phyloP scores from a whole-genome alignment of 2,113 vertebrate species.

The Chionis minor region DNA sequence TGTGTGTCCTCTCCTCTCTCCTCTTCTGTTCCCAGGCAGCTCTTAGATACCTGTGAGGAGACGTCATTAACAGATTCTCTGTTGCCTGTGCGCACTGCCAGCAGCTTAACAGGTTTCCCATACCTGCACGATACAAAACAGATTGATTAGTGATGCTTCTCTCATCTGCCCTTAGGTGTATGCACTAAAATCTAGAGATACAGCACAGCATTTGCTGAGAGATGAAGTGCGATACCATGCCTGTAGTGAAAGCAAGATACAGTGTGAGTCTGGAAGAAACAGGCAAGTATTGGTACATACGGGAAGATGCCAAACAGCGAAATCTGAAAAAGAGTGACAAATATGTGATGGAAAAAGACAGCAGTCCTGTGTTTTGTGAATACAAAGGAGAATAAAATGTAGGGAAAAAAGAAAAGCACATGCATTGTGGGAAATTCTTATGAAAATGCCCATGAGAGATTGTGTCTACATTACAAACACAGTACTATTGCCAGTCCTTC shows the following conservation, averaged over 20 bases:
- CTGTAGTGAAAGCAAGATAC: not conserved
- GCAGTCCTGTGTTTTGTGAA: not conserved
- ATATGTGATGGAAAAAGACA: not conserved
- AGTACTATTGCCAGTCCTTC: not conserved
- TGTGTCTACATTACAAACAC: not conserved
- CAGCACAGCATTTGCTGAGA: not conserved
- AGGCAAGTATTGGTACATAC: not conserved
- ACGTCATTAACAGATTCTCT: not conserved
- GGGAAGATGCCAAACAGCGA: not conserved
- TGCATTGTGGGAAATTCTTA: accelerated
- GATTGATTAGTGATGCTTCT: not conserved
- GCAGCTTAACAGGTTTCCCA: not conserved
- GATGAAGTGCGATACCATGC: no score
- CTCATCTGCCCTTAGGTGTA: not conserved
- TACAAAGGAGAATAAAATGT: not conserved
- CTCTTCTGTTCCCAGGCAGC: not conserved
- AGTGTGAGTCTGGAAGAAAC: not conserved
- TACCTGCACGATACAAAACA: not conserved
- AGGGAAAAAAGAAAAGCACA: not conserved
- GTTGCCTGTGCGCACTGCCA: not conserved
- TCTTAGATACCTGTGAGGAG: not conserved
- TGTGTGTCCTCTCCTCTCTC: not conserved
- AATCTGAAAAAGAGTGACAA: not conserved
- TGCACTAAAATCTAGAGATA: not conserved
- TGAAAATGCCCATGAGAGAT: not conserved